Conservation (phyloP, 2,888 invertebrate genomes). For the Girardia tigrina region DNA sequence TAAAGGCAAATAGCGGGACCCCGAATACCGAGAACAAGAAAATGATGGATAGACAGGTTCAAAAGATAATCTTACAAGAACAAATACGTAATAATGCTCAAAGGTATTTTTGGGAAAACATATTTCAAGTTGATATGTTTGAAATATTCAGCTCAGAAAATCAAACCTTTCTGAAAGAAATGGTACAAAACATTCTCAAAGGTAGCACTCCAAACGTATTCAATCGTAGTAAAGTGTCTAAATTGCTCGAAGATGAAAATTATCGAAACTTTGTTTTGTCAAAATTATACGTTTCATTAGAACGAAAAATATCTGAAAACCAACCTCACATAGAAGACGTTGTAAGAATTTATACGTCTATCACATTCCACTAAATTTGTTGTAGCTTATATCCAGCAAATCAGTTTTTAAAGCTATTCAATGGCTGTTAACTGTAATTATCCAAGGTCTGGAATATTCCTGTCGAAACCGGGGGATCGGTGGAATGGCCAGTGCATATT, state of each 20-base stretch:
- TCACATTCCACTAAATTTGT: conserved; percentile 39
- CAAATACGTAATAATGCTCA: conserved; percentile 42
- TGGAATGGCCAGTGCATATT: conserved; percentile 84
- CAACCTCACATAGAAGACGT: conserved; percentile 81
- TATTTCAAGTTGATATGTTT: too few species aligned
- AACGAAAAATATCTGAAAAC: conserved; percentile 75
- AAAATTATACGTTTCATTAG: conserved; percentile 79
- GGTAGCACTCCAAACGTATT: conserved; percentile 94
- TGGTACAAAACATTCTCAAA: conserved; percentile 67
- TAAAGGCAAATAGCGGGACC: not conserved
- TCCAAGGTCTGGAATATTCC: conserved; percentile 76
- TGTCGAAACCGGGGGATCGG: conserved; percentile 82
- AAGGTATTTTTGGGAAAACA: conserved; percentile 39
- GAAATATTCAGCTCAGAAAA: conserved; percentile 58
- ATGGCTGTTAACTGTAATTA: conserved; percentile 73
- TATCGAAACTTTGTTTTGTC: conserved; percentile 86
- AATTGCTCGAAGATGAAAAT: conserved; percentile 95
- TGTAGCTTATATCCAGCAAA: conserved; percentile 25
- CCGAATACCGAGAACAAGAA: not conserved
- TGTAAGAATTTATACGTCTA: too few species aligned
- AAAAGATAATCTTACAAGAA: conserved; percentile 39
- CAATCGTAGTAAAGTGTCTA: conserved; percentile 74
- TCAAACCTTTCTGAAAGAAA: conserved; percentile 80
- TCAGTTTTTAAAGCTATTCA: conserved; percentile 88
- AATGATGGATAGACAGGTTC: conserved; percentile 6